Evolutionary conservation across 1,140 invertebrate genomes (phyloP), one percentile per base, ranked within the genome.

Genomic region (Trichonephila inaurata): DNA sequence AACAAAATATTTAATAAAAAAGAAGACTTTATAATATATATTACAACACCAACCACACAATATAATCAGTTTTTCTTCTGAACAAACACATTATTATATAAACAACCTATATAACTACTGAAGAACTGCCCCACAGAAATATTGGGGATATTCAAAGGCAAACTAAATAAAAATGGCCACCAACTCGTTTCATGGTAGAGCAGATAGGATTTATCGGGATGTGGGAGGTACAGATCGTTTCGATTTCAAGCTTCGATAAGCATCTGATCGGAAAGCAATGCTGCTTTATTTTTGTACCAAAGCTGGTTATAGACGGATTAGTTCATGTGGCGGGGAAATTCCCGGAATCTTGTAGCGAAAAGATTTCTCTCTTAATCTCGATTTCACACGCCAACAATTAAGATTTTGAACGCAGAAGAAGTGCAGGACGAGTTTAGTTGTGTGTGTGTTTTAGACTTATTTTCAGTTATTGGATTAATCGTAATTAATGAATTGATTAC

Each of bases 101-200:
- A 19, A 18, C 62, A 64, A 40, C 1, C 33, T 40, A 40, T 40
- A 40, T 2, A 40, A 40, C 33, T 1, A 0, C 14, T 19, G 21
- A 64, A 64, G 21, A 64, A 64, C 62, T 64, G 1, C 28, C 12
- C 33, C 28, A 40, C 33, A 77, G 33, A 77, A 33, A 33, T 77
- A 28, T 77, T 28, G 33, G 16, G 33, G 82, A 83, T 83, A 83
- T 83, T 83, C 82, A 60, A 83, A 60, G 82, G 44, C 10, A 19
- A 28, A 28, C 40, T 83, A 83, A 83, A 83, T 58, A 83, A 83
- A 83, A 83, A 83, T 60, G 51, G 82, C 16, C 10, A 60, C 82
- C 24, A 83, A 40, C 82, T 83, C 82, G 82, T 83, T 83, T 83
- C 82, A 83, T 83, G 82, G 40, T 83, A 83, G 82, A 83, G 44